A percentile compares a stretch with the other conserved stretches of the same genome.
Evolutionary conservation across 64 coral and sea anemone species (phyloP).

Genomic region (Montipora efflorescens): DNA sequence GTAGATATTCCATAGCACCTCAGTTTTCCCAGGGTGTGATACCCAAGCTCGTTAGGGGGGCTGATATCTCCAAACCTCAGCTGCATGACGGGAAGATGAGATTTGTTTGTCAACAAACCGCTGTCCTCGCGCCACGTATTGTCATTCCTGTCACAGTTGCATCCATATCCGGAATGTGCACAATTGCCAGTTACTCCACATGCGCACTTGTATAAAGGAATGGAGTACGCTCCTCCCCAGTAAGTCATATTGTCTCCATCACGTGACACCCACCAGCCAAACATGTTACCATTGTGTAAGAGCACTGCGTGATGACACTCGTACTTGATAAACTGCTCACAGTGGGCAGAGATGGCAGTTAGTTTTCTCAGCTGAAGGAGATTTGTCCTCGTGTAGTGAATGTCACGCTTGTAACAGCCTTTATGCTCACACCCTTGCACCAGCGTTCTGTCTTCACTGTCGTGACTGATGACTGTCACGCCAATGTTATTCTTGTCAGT

Average conservation of each 20-base stretch:
- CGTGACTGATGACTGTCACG: conserved; percentile 57
- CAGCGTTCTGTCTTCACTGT: conserved; percentile 40
- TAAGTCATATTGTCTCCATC: not conserved
- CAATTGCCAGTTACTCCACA: conserved; percentile 5
- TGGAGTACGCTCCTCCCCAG: not conserved
- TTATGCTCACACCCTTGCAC: not conserved
- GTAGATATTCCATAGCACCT: too few species aligned
- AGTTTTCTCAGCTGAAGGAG: conserved; percentile 13
- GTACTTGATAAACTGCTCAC: conserved; percentile 8
- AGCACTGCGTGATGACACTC: conserved; percentile 10
- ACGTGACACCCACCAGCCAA: conserved; percentile 12
- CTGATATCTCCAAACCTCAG: not conserved
- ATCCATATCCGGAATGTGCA: not conserved
- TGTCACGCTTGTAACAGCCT: conserved; percentile 23
- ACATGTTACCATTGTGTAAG: not conserved
- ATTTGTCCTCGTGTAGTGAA: conserved; percentile 22
- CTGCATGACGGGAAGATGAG: not conserved
- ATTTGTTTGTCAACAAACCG: not conserved
- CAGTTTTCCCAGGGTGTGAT: too few species aligned
- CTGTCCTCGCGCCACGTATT: not conserved
- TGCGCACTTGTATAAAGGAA: conserved; percentile 6
- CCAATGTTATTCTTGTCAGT: conserved; percentile 51
- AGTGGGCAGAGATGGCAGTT: too few species aligned
- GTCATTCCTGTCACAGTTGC: conserved; percentile 38
- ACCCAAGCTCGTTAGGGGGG: not conserved